These are phyloP conservation scores for Seriola aureovittata DNA, from an alignment of 2,113 vertebrate species.

Conservation along the genomic window DNA sequence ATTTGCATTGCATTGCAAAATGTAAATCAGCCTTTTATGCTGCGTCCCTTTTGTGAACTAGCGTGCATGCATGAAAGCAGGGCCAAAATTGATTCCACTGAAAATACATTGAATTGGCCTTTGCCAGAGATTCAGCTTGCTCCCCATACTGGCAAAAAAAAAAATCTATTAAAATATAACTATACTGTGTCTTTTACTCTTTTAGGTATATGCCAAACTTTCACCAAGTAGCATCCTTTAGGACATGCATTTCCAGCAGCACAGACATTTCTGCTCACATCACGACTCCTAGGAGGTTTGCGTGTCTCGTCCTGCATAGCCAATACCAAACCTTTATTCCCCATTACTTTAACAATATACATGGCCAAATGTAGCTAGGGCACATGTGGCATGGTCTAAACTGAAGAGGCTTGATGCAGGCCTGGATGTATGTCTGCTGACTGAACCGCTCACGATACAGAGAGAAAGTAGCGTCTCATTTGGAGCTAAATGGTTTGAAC, in stretches of 20 bases:
- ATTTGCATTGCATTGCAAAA: slow-evolving; percentile 74
- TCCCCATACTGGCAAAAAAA: slow-evolving; percentile 15
- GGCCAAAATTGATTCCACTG: slow-evolving; percentile 46
- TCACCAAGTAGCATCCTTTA: slow-evolving; percentile 6
- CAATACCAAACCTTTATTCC: slow-evolving; percentile 67
- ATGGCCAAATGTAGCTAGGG: slow-evolving; percentile 47
- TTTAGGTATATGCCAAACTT: slow-evolving; percentile 11
- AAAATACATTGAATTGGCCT: slow-evolving; percentile 35
- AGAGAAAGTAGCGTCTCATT: slow-evolving; percentile 50
- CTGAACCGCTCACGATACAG: slow-evolving; percentile 30
- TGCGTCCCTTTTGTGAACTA: slow-evolving; percentile 43
- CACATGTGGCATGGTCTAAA: slow-evolving; percentile 9
- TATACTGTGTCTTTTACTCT: slow-evolving; percentile 6
- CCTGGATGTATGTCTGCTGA: slow-evolving; percentile 61
- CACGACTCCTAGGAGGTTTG: slow-evolving; percentile 11
- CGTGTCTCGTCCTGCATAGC: slow-evolving; percentile 42
- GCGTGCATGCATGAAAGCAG: slow-evolving; percentile 34
- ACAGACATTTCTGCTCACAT: slow-evolving; percentile 32
- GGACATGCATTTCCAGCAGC: not conserved
- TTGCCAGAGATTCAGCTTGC: slow-evolving; percentile 35
- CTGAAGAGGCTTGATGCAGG: slow-evolving; percentile 52
- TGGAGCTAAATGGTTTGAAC: slow-evolving; percentile 53
- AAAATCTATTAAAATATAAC: slow-evolving; percentile 4
- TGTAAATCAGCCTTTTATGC: slow-evolving; percentile 75
- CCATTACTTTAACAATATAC: slow-evolving; percentile 65